Evolutionary conservation across 2,797 vertebrate genomes (phyloP).

Genomic region (Kryptopterus vitreolus): DNA sequence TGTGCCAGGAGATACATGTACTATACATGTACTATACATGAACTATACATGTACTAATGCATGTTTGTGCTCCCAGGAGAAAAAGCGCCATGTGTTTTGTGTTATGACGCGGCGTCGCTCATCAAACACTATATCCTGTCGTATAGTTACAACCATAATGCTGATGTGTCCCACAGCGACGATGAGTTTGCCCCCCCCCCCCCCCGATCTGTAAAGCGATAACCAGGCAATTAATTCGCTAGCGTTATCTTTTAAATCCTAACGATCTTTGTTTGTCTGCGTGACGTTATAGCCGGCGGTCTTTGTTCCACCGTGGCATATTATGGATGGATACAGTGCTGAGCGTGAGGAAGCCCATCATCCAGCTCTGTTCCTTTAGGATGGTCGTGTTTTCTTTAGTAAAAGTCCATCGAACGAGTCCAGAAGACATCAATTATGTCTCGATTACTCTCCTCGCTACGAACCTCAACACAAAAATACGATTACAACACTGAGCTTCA

Average conservation of each 20-base stretch:
- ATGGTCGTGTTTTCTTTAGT: not conserved
- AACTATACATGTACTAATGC: too few species aligned
- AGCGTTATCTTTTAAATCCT: not conserved
- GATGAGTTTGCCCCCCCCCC: too few species aligned
- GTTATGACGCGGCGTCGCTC: too few species aligned
- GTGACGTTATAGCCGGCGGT: not conserved
- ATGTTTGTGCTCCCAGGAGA: too few species aligned
- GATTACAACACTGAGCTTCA: not conserved
- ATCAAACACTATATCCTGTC: too few species aligned
- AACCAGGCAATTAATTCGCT: too few species aligned
- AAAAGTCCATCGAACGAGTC: not conserved
- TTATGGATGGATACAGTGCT: not conserved
- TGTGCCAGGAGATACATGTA: too few species aligned
- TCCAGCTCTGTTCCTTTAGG: not conserved
- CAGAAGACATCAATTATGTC: not conserved
- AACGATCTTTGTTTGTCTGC: not conserved
- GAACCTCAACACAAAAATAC: constrained; percentile 2
- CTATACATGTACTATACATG: too few species aligned
- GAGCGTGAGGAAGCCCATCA: not conserved
- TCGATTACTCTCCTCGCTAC: not conserved
- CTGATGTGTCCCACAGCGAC: too few species aligned
- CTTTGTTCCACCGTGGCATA: not conserved
- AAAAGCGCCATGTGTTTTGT: too few species aligned
- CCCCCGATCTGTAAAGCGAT: too few species aligned
- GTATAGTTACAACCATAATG: too few species aligned